These are phyloP conservation scores for Melanostoma mellinum DNA, from an alignment of 2,888 invertebrate species.

Conservation along the genomic window DNA sequence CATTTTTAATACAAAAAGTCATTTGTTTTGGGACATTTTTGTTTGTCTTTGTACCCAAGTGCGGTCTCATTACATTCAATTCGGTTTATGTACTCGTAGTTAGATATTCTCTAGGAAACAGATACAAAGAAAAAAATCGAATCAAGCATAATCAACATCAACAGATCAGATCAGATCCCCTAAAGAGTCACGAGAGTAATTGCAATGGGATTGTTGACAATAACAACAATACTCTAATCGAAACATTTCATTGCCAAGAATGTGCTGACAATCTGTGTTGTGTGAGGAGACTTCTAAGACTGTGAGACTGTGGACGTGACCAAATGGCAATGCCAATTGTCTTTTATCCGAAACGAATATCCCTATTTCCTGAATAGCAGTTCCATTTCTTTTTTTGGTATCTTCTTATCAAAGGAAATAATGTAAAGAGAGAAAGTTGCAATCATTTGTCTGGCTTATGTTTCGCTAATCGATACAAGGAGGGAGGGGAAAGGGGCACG, in stretches of 20 bases:
- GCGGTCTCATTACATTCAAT: too few relatives aligned
- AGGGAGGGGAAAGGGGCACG: not conserved
- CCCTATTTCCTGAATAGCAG: constrained; percentile 11
- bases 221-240: constrained; percentile 50
- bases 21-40: too few relatives aligned
- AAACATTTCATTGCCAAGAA: constrained; percentile 52
- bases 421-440: constrained; percentile 16
- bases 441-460: constrained; percentile 51
- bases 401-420: not conserved
- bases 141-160: constrained; percentile 12
- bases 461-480: constrained; percentile 52
- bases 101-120: too few relatives aligned
- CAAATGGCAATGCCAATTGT: constrained; percentile 57
- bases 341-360: constrained; percentile 32
- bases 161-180: not conserved
- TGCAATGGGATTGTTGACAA: constrained; percentile 59
- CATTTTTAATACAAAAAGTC: too few relatives aligned
- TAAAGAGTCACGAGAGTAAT: constrained; percentile 42
- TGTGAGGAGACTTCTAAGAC: constrained; percentile 13
- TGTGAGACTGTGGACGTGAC: constrained; percentile 40
- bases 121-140: too few relatives aligned
- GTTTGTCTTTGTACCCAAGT: too few relatives aligned
- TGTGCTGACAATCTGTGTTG: constrained; percentile 54
- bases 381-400: not conserved
- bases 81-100: too few relatives aligned